Evolutionary conservation across 2,888 invertebrate genomes (phyloP), one percentile per base, ranked within the genome.

Genomic region (Harpalus rubripes): DNA sequence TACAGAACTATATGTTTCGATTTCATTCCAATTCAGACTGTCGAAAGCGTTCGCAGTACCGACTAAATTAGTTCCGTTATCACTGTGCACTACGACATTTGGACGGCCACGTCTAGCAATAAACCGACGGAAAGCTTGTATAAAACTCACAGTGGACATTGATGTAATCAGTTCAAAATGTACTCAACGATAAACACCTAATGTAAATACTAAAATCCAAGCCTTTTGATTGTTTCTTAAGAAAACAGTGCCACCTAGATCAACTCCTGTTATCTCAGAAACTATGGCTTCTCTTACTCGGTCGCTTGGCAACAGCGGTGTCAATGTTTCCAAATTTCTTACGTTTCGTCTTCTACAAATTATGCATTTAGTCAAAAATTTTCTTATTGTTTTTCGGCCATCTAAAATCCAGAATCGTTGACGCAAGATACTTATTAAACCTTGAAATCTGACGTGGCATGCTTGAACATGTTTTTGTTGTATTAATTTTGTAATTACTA

Each of bases 151-250:
- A n/a, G n/a, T n/a, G n/a, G n/a, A n/a, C n/a, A n/a, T n/a, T n/a
- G n/a, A n/a, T n/a, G n/a, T n/a, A n/a, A n/a, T n/a, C 7, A 26
- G 39, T 72, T 32, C 15, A 32, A 72, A 72, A 72, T 18, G 16
- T 18, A 18, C 22, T 15, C 16, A 88, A 6, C 89, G 86, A 39
- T 89, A 89, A 0, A 89, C 86, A 5, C 90, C 88, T 87, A 90
- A 91, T 0, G 90, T 90, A 81, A 88, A 88, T 91, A 61, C 7
- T 87, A 86, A 6, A 61, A 90, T 87, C 88, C 88, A 90, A 6
- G 86, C 86, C 68, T 89, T 88, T 22, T 82, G 16, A 8, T 86
- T 85, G 18, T 85, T 87, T 72, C 80, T 87, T 12, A 89, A 81
- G n/a, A 81, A 85, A 10, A 90, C 56, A 1, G 90, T 90, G 2